Conservation (phyloP, 2,113 vertebrate genomes). For the Capreolus pygargus region DNA sequence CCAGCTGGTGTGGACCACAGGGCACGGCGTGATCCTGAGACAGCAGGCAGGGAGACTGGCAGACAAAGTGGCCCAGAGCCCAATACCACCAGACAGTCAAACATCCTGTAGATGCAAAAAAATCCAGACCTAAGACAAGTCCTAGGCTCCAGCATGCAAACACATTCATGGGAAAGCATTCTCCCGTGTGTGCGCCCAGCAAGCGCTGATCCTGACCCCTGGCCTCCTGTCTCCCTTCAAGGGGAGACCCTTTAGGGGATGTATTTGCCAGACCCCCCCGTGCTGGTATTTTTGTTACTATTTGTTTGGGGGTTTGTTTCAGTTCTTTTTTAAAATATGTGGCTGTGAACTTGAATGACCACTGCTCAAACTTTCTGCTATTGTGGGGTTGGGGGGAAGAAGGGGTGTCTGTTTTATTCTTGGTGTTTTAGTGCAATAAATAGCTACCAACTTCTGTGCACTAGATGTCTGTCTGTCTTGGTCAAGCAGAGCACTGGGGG, state of each 20-base stretch:
- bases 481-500: neutral
- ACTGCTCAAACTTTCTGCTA: slow-evolving; percentile 81
- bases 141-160: slow-evolving; percentile 20
- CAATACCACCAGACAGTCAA: neutral
- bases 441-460: slow-evolving; percentile 84
- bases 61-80: neutral
- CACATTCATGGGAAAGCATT: neutral
- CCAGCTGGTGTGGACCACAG: neutral
- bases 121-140: neutral
- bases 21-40: neutral
- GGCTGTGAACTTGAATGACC: slow-evolving; percentile 84
- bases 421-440: slow-evolving; percentile 91
- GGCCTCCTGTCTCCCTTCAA: slow-evolving; percentile 74
- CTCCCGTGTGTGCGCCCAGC: neutral
- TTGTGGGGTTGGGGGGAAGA: slow-evolving; percentile 58
- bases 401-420: slow-evolving; percentile 85
- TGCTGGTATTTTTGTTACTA: slow-evolving; percentile 78
- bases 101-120: slow-evolving; percentile 69
- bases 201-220: slow-evolving; percentile 25
- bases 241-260: slow-evolving; percentile 71
- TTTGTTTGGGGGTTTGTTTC: slow-evolving; percentile 57
- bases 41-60: neutral
- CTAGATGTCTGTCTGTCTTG: slow-evolving; percentile 61
- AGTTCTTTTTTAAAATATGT: slow-evolving; percentile 63
- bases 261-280: slow-evolving; percentile 76